Conservation (phyloP, 2,113 vertebrate genomes). For the Paralichthys olivaceus region DNA sequence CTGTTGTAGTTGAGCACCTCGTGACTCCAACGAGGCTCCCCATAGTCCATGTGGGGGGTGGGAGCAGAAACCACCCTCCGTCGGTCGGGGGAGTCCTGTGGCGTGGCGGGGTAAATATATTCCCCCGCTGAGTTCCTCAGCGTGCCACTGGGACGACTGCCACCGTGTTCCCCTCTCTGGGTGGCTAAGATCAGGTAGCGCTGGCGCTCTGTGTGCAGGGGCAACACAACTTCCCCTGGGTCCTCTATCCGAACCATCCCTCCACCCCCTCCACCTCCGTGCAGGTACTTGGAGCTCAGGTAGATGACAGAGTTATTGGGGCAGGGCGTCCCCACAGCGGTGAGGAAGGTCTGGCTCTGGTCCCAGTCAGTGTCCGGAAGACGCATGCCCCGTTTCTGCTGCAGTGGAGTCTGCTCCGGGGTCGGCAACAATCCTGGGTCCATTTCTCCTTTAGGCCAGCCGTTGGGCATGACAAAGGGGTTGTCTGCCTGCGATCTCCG, state of each 20-base stretch:
- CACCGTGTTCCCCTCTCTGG: constrained; percentile 74
- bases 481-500: constrained; percentile 80
- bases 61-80: constrained; percentile 92
- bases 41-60: constrained; percentile 84
- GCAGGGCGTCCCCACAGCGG: constrained; percentile 79
- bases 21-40: constrained; percentile 86
- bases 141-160: constrained; percentile 65
- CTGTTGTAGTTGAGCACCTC: constrained; percentile 89
- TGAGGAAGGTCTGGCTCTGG: constrained; percentile 89
- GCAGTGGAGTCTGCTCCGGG: constrained; percentile 94
- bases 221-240: constrained; percentile 75
- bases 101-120: constrained; percentile 85
- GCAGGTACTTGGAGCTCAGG: constrained; percentile 84
- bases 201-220: constrained; percentile 80
- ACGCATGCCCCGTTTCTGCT: constrained; percentile 89
- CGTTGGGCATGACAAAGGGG: constrained; percentile 88
- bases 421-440: constrained; percentile 93
- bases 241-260: constrained; percentile 80
- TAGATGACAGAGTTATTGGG: constrained; percentile 83
- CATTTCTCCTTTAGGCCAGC: constrained; percentile 90
- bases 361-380: constrained; percentile 88
- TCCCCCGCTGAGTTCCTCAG: constrained; percentile 86
- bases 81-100: constrained; percentile 89
- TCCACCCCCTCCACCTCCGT: constrained; percentile 71
- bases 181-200: constrained; percentile 82